Base-by-base conservation (phyloP, 2,888 invertebrate genomes). In the Eretmocerus hayati region DNA sequence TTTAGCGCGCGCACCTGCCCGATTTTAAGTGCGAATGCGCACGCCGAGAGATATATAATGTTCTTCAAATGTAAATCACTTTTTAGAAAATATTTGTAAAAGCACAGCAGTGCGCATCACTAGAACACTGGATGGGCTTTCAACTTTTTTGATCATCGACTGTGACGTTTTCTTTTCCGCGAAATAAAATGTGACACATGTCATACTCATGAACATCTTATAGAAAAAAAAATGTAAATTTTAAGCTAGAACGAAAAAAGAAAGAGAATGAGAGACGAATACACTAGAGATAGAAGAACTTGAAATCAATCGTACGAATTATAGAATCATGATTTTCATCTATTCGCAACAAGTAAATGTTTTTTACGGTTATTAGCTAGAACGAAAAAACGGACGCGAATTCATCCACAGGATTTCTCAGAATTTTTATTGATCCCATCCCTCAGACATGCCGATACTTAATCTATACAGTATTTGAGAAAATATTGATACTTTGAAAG, bases 401-500 rank as follows among this genome's bases (percentile, higher is more conserved):
- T 53, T 42, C 20, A 46, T 40, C 45, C 35, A 52, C 52, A 39
- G 37, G 46, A 48, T 43, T 48, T 44, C 32, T 22, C 37, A 26
- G 39, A n/a, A 41, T 52, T 52, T 49, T 48, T 51, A 20, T 30
- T 13, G 16, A 16, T 30, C 33, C 21, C 31, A 36, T 38, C 36
- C 50, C 35, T 42, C 44, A 42, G 46, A 54, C 44, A 51, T 49
- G 49, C 48, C 47, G 54, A 54, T 54, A 54, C 54, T 54, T 54
- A 54, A 54, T 54, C 51, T 54, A 54, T 54, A 54, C 54, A 54
- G 54, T 54, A 54, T 54, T 54, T 54, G 48, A 54, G 49, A 37
- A 52, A 48, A 50, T 50, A 53, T 48, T 51, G 49, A 46, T 51
- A 54, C 44, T 48, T 46, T 54, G 54, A 50, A 51, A 54, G 51